phyloP scores from a whole-genome alignment of 2,888 invertebrate genomes.

The Cosmopolites sordidus region DNA sequence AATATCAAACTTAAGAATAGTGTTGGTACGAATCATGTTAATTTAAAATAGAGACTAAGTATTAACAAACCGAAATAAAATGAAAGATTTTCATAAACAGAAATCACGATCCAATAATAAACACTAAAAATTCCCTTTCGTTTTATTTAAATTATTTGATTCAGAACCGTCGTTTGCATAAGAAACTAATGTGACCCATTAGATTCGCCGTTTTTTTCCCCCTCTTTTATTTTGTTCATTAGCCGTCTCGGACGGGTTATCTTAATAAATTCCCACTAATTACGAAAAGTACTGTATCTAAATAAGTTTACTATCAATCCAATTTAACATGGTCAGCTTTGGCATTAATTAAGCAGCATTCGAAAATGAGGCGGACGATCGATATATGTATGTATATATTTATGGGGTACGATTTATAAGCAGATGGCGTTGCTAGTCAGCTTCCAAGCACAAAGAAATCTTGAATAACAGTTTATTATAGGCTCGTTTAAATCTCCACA shows the following conservation, averaged over 20 bases:
- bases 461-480: too few relatives aligned
- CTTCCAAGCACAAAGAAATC: too few relatives aligned
- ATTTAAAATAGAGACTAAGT: too few relatives aligned
- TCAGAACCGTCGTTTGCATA: neutral
- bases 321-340: neutral
- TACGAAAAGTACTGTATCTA: neutral
- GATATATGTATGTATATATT: neutral
- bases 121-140: neutral
- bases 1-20: too few relatives aligned
- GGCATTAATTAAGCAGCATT: neutral
- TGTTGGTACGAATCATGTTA: too few relatives aligned
- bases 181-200: neutral
- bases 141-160: neutral
- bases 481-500: too few relatives aligned
- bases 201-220: neutral
- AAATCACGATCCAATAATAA: too few relatives aligned
- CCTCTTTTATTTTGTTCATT: neutral
- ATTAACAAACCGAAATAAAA: too few relatives aligned
- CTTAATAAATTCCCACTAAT: neutral
- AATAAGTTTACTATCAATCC: slow-evolving; percentile 1
- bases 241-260: neutral
- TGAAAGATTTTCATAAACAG: too few relatives aligned
- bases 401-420: neutral
- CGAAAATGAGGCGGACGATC: neutral
- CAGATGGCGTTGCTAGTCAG: neutral